Conservation (phyloP, 2,113 vertebrate species). For the Salvator merianae region DNA sequence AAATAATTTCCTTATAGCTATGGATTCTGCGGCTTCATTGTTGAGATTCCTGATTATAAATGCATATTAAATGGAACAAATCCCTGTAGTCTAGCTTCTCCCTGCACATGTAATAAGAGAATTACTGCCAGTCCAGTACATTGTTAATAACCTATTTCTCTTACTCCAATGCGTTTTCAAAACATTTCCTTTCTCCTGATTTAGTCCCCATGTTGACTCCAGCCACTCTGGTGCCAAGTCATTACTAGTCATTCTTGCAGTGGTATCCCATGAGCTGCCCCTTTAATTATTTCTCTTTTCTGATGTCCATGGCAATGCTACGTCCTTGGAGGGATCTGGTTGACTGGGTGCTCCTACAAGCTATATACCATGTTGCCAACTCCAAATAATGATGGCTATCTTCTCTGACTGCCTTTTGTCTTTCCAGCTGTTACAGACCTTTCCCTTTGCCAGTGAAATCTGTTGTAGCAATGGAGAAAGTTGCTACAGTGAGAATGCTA, state of each 20-base stretch:
- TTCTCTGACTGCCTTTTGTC: neutral
- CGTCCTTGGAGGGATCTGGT: neutral
- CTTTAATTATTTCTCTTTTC: neutral
- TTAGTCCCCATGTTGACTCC: fast-evolving
- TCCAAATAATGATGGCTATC: neutral
- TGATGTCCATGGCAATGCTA: neutral
- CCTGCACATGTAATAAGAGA: neutral
- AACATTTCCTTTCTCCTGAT: neutral
- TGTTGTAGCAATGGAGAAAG: constrained; percentile 24
- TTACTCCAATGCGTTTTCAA: neutral
- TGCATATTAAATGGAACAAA: neutral
- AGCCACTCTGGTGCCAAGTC: fast-evolving
- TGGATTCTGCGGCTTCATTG: neutral
- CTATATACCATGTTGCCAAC: neutral
- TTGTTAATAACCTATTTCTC: neutral
- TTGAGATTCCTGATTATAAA: neutral
- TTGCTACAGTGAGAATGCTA: neutral
- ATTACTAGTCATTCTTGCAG: neutral
- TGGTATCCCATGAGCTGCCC: neutral
- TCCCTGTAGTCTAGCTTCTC: neutral
- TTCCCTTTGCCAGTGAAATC: constrained; percentile 15
- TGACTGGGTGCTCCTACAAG: neutral
- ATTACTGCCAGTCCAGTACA: neutral
- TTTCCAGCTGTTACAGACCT: constrained; percentile 22
- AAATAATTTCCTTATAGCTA: neutral